phyloP scores from a whole-genome alignment of 2,888 invertebrate species.

The Amaurobius ferox region DNA sequence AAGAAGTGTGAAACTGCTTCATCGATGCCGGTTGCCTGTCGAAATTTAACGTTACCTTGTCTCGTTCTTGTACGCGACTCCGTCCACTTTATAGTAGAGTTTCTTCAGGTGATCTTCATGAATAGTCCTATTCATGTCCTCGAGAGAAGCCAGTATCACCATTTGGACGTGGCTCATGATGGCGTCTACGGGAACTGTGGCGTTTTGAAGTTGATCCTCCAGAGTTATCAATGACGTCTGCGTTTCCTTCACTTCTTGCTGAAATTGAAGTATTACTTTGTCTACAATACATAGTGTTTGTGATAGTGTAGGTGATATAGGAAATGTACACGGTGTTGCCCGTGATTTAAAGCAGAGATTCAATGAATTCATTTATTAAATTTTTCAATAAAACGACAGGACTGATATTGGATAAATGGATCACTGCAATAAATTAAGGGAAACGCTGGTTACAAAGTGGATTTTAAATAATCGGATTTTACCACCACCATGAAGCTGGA shows the following conservation, averaged over 20 bases:
- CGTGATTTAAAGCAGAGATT: no score
- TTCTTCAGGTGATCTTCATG: conserved; percentile 42
- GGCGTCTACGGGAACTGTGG: conserved; percentile 12
- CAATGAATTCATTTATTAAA: no score
- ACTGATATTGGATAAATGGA: no score
- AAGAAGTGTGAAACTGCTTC: no score
- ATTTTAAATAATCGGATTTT: no score
- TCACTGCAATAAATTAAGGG: no score
- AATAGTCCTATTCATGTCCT: conserved; percentile 39
- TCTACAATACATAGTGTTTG: neutral
- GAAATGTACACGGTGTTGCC: no score
- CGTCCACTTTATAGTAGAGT: conserved; percentile 46
- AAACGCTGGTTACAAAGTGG: no score
- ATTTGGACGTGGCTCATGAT: conserved; percentile 32
- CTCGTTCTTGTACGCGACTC: conserved; percentile 50
- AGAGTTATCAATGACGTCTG: conserved; percentile 14
- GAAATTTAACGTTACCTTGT: conserved; percentile 27
- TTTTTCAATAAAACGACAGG: no score
- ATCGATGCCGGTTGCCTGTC: no score
- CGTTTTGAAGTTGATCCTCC: conserved; percentile 30
- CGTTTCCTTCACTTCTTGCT: conserved; percentile 48
- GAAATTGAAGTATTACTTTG: neutral
- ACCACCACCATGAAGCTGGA: no score
- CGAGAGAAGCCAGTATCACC: conserved; percentile 22
- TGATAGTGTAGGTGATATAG: no score